These are phyloP conservation scores for Heliconius hewitsoni DNA, from an alignment of 1,140 invertebrate genomes.

Conservation along the genomic window DNA sequence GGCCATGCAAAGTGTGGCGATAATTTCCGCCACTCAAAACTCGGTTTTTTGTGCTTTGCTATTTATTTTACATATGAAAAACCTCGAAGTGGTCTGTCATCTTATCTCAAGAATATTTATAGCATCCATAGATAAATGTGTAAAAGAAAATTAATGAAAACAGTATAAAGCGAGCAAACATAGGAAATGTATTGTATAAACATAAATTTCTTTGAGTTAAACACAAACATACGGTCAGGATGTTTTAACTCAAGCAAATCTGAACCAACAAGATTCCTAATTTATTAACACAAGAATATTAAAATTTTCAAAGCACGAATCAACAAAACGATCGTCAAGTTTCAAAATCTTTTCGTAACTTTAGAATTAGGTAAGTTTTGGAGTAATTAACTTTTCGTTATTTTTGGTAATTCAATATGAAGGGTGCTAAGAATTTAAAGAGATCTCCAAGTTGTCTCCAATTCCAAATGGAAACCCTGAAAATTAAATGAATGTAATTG, in stretches of 20 bases:
- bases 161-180: too few relatives aligned
- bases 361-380: slow-evolving; percentile 3
- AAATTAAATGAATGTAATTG: neutral
- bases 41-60: too few relatives aligned
- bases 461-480: neutral
- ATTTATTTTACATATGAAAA: too few relatives aligned
- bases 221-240: too few relatives aligned
- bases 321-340: neutral
- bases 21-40: too few relatives aligned
- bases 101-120: neutral
- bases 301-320: neutral
- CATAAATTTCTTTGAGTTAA: too few relatives aligned
- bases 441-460: neutral
- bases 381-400: slow-evolving; percentile 12
- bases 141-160: neutral
- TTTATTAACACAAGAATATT: neutral
- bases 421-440: neutral
- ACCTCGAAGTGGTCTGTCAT: neutral
- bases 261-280: neutral
- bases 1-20: too few relatives aligned
- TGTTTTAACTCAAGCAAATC: neutral
- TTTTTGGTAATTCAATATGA: slow-evolving; percentile 9
- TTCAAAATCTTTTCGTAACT: neutral
- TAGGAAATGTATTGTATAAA: too few relatives aligned
- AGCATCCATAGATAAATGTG: neutral